A percentile compares a stretch with the other conserved stretches of the same genome.
Evolutionary conservation across 1,140 invertebrate genomes (phyloP).

Genomic region (Drosophila santomea): DNA sequence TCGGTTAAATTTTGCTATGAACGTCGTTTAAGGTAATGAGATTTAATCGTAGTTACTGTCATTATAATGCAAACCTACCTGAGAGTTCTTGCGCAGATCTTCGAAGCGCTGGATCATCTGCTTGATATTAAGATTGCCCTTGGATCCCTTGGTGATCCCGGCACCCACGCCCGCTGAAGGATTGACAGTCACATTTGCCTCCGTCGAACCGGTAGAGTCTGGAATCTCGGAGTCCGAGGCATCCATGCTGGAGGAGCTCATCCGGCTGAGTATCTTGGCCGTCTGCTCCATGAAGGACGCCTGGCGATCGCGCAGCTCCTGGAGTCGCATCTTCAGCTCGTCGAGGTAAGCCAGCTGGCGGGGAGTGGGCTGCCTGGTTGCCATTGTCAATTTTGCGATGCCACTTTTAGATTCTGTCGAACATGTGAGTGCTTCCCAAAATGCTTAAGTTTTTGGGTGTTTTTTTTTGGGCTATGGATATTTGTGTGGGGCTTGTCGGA

Average conservation of each 20-base stretch:
- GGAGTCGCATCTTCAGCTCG: constrained; percentile 62
- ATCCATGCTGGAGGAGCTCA: constrained; percentile 29
- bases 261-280: constrained; percentile 50
- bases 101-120: constrained; percentile 59
- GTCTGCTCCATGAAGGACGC: constrained; percentile 61
- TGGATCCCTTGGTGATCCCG: background rate
- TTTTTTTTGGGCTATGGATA: constrained; percentile 16
- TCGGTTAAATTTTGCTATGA: too few relatives aligned
- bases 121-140: constrained; percentile 45
- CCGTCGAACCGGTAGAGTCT: too few relatives aligned
- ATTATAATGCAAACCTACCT: constrained; percentile 1
- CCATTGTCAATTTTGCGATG: constrained; percentile 31
- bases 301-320: constrained; percentile 54
- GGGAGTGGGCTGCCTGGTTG: constrained; percentile 24
- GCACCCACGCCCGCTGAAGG: background rate
- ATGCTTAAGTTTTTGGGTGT: background rate
- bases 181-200: background rate
- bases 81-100: constrained; percentile 58
- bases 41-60: background rate
- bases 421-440: constrained; percentile 9
- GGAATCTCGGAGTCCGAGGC: background rate
- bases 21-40: too few relatives aligned
- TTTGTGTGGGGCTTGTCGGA: background rate
- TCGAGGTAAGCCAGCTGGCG: constrained; percentile 66
- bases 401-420: background rate